A percentile compares a stretch with the other conserved stretches of the same genome.
phyloP scores from a whole-genome alignment of 2,888 invertebrate species.

The Strigamia crassipes region DNA sequence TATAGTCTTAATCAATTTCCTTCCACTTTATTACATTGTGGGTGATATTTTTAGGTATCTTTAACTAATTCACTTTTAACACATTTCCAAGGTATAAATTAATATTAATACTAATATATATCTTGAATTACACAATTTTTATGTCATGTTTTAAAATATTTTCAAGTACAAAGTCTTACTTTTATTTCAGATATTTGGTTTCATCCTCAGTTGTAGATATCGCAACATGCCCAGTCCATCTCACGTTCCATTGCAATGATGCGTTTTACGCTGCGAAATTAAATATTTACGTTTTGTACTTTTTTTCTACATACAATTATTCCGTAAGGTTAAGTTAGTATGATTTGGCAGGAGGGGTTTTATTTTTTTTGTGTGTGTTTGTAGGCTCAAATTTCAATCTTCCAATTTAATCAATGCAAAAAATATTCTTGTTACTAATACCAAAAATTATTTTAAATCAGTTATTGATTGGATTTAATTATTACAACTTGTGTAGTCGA shows the following conservation, averaged over 20 bases:
- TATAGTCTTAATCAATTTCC: slow-evolving; percentile 64
- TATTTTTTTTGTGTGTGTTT: background rate
- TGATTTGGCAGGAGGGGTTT: background rate
- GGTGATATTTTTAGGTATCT: slow-evolving; percentile 32
- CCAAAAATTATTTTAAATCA: no score
- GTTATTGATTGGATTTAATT: no score
- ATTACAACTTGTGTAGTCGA: no score
- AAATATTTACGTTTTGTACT: background rate
- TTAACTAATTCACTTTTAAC: background rate
- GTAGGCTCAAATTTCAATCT: background rate
- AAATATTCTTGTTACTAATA: background rate
- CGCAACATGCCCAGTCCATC: slow-evolving; percentile 44
- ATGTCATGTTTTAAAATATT: background rate
- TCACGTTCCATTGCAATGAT: slow-evolving; percentile 42
- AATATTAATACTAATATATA: background rate
- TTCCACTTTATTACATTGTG: slow-evolving; percentile 43
- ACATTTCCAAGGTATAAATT: background rate
- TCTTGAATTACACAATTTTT: background rate
- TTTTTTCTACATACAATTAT: background rate
- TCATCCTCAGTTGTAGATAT: slow-evolving; percentile 44
- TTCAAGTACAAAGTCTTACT: background rate
- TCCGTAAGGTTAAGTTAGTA: background rate
- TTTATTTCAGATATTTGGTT: slow-evolving; percentile 30
- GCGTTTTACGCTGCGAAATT: background rate
- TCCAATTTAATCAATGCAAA: background rate